phyloP scores from a whole-genome alignment of 1,140 invertebrate genomes.

The Eueides isabella region DNA sequence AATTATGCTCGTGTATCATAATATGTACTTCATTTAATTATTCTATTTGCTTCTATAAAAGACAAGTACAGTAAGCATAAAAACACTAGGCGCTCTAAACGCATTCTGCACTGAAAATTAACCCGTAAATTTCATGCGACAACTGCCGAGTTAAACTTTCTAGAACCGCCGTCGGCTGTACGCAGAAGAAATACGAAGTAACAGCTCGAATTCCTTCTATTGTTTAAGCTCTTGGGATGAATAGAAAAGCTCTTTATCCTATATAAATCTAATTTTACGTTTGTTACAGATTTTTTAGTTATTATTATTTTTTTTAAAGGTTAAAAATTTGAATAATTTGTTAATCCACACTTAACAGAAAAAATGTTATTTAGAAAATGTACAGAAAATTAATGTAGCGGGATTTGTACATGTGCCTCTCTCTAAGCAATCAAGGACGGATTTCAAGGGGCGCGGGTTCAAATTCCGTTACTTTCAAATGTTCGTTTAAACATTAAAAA shows the following conservation, averaged over 20 bases:
- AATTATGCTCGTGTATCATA: background rate
- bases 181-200: constrained; percentile 63
- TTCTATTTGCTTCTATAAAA: constrained; percentile 3
- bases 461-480: too few relatives aligned
- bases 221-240: background rate
- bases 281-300: background rate
- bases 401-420: too few relatives aligned
- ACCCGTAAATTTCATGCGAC: constrained; percentile 78
- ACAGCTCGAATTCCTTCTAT: constrained; percentile 44
- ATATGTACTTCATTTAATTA: background rate
- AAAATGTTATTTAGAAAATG: too few relatives aligned
- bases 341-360: too few relatives aligned
- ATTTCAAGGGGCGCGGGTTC: too few relatives aligned
- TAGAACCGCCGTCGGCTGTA: constrained; percentile 73
- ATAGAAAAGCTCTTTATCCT: background rate
- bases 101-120: constrained; percentile 75
- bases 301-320: too few relatives aligned
- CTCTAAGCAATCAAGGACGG: too few relatives aligned
- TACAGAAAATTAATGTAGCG: too few relatives aligned
- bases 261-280: background rate
- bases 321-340: too few relatives aligned
- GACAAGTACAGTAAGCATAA: constrained; percentile 27
- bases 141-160: constrained; percentile 77
- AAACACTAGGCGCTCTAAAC: constrained; percentile 58
- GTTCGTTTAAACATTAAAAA: too few relatives aligned